These are phyloP conservation scores for Andrena chrysosceles DNA, from an alignment of 2,888 invertebrate genomes.

Conservation along the genomic window DNA sequence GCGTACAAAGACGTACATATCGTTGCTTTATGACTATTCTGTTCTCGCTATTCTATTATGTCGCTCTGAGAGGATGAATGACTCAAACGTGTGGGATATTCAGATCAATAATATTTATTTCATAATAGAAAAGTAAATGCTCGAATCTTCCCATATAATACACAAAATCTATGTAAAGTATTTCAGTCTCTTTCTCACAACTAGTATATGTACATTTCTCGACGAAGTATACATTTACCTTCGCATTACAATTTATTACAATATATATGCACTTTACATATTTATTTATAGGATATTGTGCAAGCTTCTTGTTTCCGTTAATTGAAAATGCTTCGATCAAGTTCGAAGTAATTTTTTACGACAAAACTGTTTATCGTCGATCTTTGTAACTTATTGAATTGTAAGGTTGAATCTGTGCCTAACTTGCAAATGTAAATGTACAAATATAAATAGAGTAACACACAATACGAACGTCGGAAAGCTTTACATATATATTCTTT, in stretches of 20 bases:
- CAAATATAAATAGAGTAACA: slow-evolving; percentile 11
- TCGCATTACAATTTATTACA: not conserved
- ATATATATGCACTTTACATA: not conserved
- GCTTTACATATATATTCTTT: slow-evolving; percentile 13
- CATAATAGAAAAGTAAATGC: slow-evolving; percentile 18
- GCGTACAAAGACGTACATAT: not conserved
- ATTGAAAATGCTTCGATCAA: not conserved
- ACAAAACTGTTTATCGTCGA: slow-evolving; percentile 12
- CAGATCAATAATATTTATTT: slow-evolving; percentile 40
- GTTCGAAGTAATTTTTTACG: not conserved
- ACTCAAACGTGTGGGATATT: slow-evolving; percentile 24
- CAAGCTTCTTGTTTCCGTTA: not conserved
- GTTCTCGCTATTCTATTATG: slow-evolving; percentile 1
- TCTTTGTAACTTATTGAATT: slow-evolving; percentile 19
- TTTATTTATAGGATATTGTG: slow-evolving; percentile 8
- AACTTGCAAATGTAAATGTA: slow-evolving; percentile 15
- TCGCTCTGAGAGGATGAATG: not conserved
- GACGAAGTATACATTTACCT: not conserved
- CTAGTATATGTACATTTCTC: slow-evolving; percentile 8
- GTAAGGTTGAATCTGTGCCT: not conserved
- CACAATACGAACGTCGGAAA: slow-evolving; percentile 16
- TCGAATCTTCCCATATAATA: not conserved
- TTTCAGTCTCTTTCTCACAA: slow-evolving; percentile 13
- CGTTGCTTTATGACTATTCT: not conserved
- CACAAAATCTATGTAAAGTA: slow-evolving; percentile 16